Base-by-base conservation (phyloP, 1,140 invertebrate genomes). In the Eurosta solidaginis region DNA sequence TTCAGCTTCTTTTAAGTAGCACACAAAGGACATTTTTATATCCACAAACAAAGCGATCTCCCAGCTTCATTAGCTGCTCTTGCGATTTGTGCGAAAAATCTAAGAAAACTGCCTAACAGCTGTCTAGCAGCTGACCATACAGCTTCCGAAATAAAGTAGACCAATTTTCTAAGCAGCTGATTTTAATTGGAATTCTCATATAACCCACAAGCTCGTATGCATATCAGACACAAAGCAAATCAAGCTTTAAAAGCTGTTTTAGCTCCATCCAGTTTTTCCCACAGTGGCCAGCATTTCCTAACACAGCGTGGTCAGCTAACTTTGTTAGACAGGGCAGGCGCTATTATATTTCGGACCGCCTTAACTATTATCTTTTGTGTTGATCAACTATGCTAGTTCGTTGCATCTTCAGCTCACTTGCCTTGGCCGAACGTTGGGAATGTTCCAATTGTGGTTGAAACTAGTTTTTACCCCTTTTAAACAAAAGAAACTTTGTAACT, bases 161-260 rank as follows among this genome's bases (percentile, higher is more conserved):
- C 59, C 12, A 68, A 33, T 68, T 68, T 68, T 68, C 33, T 42
- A 40, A 40, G 59, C 5, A 68, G 7, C 9, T n/a, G 17, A 68
- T 33, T 36, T 40, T 36, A 63, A 63, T 68, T 68, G n/a, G 22
- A 10, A 3, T 6, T 59, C 54, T 59, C 54, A 59, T 17, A 59
- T 5, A 29, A 33, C 33, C 59, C 12, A 27, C 29, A 36, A 36
- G 2, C 54, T 59, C 17, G 27, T 25, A 17, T 17, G n/a, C 1
- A 68, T 68, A 9, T 20, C 7, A 68, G n/a, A n/a, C n/a, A n/a
- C n/a, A n/a, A n/a, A n/a, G n/a, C 59, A 68, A 68, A 68, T n/a
- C n/a, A n/a, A 40, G 59, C 33, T 40, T 12, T 17, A 9, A 68
- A 42, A 42, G 33, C 33, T 20, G 10, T 20, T 17, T 40, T 68